Base-by-base conservation (phyloP, 2,113 vertebrate species). In the Numenius arquata region DNA sequence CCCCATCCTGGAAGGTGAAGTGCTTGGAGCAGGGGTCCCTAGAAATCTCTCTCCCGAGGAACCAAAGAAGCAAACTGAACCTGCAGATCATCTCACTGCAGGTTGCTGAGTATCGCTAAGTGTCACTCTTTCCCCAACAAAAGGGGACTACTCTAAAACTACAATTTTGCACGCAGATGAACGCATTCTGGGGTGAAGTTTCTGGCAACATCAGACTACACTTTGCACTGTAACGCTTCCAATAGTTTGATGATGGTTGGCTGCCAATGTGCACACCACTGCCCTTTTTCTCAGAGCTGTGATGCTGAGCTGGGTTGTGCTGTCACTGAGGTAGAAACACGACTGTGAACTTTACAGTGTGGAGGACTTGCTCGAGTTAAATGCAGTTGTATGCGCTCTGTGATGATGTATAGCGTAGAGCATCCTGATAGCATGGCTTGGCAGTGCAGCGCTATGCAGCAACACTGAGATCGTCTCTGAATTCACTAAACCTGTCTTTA, bases 41-140 rank as follows among this genome's bases (percentile, higher is more conserved):
- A 16, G n/a, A 40, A 58, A 36, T 18, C 2, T 0, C 79, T 76
- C 43, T 62, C 59, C 52, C 0, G 0, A 12, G 73, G 85, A 70
- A 70, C 12, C 12, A 1, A 1, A 58, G 76, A 1, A 3, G 50
- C 32, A 29, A 55, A 66, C 19, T 14, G 36, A 55, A 81, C 47
- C 68, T 62, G 56, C 32, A 52, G 38, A 50, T 59, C 0, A 0
- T 38, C 43, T 82, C 1, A 0, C 21, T 75, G 34, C 6, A 1
- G 15, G 21, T 45, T 52, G 26, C 43, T 20, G 32, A 22, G 43
- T 23, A 22, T 75, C 10, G 6, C 40, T 11, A 81, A 92, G 65
- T 12, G 18, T 76, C 34, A 52, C 59, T 77, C 30, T 79, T 82
- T 83, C 41, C 38, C 34, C 26, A 53, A 15, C 22, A 70, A 83